Evolutionary conservation across 2,797 vertebrate genomes (phyloP).

Genomic region (Miichthys miiuy): DNA sequence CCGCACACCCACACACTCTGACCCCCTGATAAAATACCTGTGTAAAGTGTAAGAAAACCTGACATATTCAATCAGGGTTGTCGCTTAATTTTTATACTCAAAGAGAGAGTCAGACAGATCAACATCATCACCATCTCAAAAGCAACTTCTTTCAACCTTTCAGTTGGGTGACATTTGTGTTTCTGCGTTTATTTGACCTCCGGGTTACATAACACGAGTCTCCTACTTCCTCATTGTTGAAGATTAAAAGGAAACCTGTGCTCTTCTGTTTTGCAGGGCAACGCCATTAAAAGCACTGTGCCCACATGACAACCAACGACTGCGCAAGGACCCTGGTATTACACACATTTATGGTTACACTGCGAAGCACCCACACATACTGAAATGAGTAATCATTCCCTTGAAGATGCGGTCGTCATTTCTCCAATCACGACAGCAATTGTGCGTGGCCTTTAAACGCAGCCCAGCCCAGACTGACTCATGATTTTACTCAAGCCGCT

Average conservation of each 20-base stretch:
- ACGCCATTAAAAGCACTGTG: constrained; percentile 25
- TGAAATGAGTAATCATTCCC: constrained; percentile 51
- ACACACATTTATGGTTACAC: constrained; percentile 9
- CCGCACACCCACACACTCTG: constrained; percentile 10
- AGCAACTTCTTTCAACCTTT: constrained; percentile 31
- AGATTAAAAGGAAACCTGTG: constrained; percentile 32
- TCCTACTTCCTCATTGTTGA: constrained; percentile 42
- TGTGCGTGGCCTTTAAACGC: constrained; percentile 32
- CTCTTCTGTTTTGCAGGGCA: constrained; percentile 39
- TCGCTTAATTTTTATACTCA: constrained; percentile 30
- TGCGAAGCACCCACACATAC: constrained; percentile 45
- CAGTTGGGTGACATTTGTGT: constrained; percentile 30
- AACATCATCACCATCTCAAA: constrained; percentile 32
- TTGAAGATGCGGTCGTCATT: constrained; percentile 42
- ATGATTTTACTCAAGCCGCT: constrained; percentile 38
- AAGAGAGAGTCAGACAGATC: constrained; percentile 19
- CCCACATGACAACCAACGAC: constrained; percentile 50
- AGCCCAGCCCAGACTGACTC: constrained; percentile 25
- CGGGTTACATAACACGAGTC: constrained; percentile 2
- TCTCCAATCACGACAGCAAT: constrained; percentile 46
- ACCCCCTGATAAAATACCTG: constrained; percentile 29
- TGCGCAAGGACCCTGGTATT: constrained; percentile 12
- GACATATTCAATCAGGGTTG: constrained; percentile 2
- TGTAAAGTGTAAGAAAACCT: constrained; percentile 35
- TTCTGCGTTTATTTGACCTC: constrained; percentile 22